Evolutionary conservation across 2,113 vertebrate species (phyloP).

Genomic region (Leptobrachium ailaonicum): DNA sequence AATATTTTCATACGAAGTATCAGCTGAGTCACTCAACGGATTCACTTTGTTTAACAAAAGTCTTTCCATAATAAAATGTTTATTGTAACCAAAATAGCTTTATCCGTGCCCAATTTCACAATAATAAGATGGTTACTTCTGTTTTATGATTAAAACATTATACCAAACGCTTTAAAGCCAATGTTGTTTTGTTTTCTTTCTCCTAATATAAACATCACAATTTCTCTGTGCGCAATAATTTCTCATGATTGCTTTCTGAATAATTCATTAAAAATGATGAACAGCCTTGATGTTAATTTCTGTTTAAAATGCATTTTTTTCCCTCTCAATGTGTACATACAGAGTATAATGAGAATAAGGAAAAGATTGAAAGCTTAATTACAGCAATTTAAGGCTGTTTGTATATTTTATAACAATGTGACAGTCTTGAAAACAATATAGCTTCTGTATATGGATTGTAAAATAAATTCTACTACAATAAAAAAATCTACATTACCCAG

Average conservation of each 20-base stretch:
- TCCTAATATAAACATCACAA: constrained; percentile 34
- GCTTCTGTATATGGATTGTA: not conserved
- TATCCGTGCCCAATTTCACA: not conserved
- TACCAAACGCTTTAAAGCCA: constrained; percentile 7
- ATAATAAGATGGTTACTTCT: not conserved
- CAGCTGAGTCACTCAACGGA: no score
- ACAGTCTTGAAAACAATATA: constrained; percentile 6
- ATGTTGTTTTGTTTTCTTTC: constrained; percentile 15
- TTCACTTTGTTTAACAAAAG: not conserved
- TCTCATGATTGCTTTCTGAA: constrained; percentile 43
- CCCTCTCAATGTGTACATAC: constrained; percentile 6
- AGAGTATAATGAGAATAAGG: constrained; percentile 22
- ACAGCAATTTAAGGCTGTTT: constrained; percentile 38
- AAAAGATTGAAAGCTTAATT: constrained; percentile 43
- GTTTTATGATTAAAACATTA: constrained; percentile 4
- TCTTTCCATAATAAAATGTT: not conserved
- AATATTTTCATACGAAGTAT: no score
- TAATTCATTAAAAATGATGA: constrained; percentile 49
- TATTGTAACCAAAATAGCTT: no score
- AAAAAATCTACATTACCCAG: not conserved
- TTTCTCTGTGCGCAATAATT: constrained; percentile 11
- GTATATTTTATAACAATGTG: constrained; percentile 30
- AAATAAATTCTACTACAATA: not conserved
- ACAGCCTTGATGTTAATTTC: constrained; percentile 39
- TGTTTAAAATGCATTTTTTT: constrained; percentile 35